Base-by-base conservation (phyloP, 1,140 invertebrate genomes). In the Eciton burchellii region DNA sequence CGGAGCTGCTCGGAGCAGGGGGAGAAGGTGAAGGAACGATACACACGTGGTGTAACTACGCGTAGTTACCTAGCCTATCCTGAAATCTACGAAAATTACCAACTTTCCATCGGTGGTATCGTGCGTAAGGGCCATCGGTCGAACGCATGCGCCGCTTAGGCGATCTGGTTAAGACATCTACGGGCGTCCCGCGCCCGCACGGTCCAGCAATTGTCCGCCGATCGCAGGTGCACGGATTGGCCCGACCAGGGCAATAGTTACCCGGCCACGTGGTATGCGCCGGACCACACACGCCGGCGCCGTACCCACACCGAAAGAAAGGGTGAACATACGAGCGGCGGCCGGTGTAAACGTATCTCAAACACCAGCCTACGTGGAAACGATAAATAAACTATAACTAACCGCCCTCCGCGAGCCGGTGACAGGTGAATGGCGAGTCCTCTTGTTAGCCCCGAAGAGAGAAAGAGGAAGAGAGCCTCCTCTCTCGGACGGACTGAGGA, bases 371-470 rank as follows among this genome's bases (percentile, higher is more conserved):
- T 92, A 92, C 89, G 91, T 92, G 91, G 91, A 93, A 93, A 92
- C 91, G 91, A 93, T 93, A 93, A 93, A 93, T 93, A 93, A 93
- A 93, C 92, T 93, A 92, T 92, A 93, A 93, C 92, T 93, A 93
- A 92, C 92, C 92, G 90, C 91, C 91, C 91, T 93, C 90, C 88
- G 74, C 74, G 89, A 88, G 81, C 85, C 89, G 89, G 90, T 92
- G 92, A 93, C 92, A 93, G 92, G 92, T 93, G 91, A 93, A 93
- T 93, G 91, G 92, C 91, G 92, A 90, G 91, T 93, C 89, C 90
- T 92, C 92, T 93, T 93, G 92, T 93, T 93, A 92, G 91, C 84
- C 86, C 87, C 90, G 83, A 72, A 88, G 72, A 63, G 84, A 35
- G 45, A 62, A 29, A 26, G 57, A 43, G 11, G 72, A 66, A 65